Evolutionary conservation across 1,140 invertebrate species (phyloP), one percentile per base, ranked within the genome.

Genomic region (Meteorus sp.): DNA sequence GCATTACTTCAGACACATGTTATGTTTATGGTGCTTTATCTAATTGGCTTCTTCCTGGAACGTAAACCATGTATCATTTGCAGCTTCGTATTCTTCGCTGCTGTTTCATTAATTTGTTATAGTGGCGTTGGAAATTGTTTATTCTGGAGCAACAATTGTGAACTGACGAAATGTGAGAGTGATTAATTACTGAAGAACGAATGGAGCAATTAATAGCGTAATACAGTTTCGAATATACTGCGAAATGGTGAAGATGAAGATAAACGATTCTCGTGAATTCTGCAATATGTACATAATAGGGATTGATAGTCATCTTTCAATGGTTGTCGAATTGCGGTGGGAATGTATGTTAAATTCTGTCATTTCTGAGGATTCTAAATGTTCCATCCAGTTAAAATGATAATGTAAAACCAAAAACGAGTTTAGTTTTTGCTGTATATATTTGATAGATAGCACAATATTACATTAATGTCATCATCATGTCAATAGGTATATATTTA

Each of bases 61-160:
- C 83, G 93, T 63, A 97, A 97, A 78, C 96, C 96, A 3, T 98
- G 97, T 78, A 95, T 94, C 15, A 95, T 98, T 64, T 99, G 97
- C 82, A 94, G 88, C 73, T 76, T 97, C 43, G 90, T 98, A 44
- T 98, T 99, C 75, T 77, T 98, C 27, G 88, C 90, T 3, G 92
- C 95, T 8, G 90, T 97, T 31, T 93, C 93, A 69, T 84, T 98
- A 2, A 90, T 98, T 61, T 98, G 95, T 79, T 98, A 97, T 80
- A 96, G 92, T 79, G 95, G 95, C 43, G 87, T 94, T 43, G 95
- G 95, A 5, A 95, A 94, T 77, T 98, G 95, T 77, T 81, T 97
- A 37, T 90, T 98, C 69, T 97, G 94, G 91, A 88, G 86, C 59
- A 87, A 81, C 56, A 88, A 88, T 76, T 94, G 91, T 73, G 85